These are phyloP conservation scores for Acronicta leporina DNA, from an alignment of 2,888 invertebrate species.

Conservation along the genomic window DNA sequence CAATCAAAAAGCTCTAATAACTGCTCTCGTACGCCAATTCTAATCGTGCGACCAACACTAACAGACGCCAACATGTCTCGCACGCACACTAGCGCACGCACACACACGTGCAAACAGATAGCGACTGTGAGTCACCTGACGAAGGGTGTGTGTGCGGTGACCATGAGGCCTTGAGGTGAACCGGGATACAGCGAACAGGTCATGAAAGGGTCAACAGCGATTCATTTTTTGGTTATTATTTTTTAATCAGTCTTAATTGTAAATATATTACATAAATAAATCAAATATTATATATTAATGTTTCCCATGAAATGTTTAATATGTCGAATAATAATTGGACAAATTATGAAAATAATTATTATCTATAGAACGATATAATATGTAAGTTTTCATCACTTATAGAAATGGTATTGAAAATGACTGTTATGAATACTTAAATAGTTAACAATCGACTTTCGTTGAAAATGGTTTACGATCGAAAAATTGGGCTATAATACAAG, in stretches of 20 bases:
- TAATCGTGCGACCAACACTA: constrained; percentile 36
- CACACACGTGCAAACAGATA: constrained; percentile 73
- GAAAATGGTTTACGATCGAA: too few species aligned
- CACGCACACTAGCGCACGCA: constrained; percentile 70
- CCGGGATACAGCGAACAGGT: constrained; percentile 25
- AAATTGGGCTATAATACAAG: too few species aligned
- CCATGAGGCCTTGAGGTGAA: constrained; percentile 62
- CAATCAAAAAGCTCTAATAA: constrained; percentile 34
- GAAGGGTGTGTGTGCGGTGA: constrained; percentile 73
- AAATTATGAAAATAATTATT: too few species aligned
- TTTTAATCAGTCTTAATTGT: not conserved
- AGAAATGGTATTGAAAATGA: too few species aligned
- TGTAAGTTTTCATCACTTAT: too few species aligned
- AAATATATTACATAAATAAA: too few species aligned
- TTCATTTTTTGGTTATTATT: not conserved
- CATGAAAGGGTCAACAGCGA: not conserved
- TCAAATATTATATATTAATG: too few species aligned
- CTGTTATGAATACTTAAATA: too few species aligned
- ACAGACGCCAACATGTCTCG: constrained; percentile 80
- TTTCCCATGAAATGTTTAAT: too few species aligned
- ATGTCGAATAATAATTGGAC: too few species aligned
- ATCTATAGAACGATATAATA: too few species aligned
- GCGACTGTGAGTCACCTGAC: constrained; percentile 83
- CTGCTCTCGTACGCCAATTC: constrained; percentile 58
- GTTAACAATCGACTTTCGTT: too few species aligned